Percentiles rank a stretch among this genome's conserved stretches.
Evolutionary conservation across 2,113 vertebrate genomes (phyloP).

Genomic region (Triplophysa rosa): DNA sequence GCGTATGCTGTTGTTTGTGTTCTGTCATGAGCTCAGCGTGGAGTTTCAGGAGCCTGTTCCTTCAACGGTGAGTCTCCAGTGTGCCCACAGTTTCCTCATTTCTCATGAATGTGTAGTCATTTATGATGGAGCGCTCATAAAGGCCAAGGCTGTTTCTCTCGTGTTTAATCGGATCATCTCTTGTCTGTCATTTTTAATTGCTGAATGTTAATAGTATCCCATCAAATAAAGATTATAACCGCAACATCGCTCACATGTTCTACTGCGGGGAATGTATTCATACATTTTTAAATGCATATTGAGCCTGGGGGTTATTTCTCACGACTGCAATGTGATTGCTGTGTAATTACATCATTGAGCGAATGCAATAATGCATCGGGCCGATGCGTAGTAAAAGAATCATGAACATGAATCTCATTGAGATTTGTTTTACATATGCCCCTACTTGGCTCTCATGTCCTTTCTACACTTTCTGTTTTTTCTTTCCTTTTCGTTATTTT

Average conservation of each 20-base stretch:
- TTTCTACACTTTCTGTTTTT: no score
- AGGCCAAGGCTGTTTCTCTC: not conserved
- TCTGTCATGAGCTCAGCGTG: constrained; percentile 95
- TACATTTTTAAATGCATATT: constrained; percentile 17
- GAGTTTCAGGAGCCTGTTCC: constrained; percentile 95
- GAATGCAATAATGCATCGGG: constrained; percentile 15
- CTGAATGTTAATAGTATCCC: not conserved
- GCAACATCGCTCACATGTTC: not conserved
- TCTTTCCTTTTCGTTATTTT: no score
- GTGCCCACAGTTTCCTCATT: constrained; percentile 9
- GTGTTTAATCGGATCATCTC: constrained; percentile 5
- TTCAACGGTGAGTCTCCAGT: constrained; percentile 83
- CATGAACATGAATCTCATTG: not conserved
- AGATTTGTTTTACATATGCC: not conserved
- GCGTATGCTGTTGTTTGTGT: constrained; percentile 92
- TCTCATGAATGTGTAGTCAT: not conserved
- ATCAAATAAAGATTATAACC: not conserved
- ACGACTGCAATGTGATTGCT: not conserved
- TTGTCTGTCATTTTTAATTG: not conserved
- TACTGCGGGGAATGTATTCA: not conserved
- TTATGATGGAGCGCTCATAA: constrained; percentile 1
- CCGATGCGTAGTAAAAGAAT: not conserved
- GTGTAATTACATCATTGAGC: constrained; percentile 9
- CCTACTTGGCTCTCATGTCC: not conserved
- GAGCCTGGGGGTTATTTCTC: not conserved